Conservation (phyloP, 2,797 vertebrate species). For the Forpus xanthops region DNA sequence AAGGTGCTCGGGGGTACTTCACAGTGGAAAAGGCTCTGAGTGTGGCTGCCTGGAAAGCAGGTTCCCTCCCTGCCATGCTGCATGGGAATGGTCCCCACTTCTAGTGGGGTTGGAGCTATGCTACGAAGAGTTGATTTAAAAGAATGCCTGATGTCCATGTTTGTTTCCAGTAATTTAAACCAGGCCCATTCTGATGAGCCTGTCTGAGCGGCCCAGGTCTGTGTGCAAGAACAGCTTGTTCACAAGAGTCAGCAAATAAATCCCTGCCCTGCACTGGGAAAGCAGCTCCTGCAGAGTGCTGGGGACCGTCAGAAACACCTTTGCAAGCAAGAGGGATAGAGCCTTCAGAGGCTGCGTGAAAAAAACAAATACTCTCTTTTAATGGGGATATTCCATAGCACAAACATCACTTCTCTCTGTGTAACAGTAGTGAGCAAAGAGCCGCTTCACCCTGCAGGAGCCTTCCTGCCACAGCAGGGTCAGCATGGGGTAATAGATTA, state of each 20-base stretch:
- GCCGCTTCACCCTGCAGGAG: background rate
- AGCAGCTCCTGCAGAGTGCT: background rate
- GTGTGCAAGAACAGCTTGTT: background rate
- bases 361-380: conserved; percentile 17
- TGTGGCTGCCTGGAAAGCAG: background rate
- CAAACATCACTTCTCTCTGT: background rate
- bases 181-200: background rate
- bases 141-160: no score
- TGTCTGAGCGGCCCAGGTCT: rapidly evolving
- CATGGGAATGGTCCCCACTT: background rate
- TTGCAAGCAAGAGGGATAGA: background rate
- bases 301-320: background rate
- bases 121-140: background rate
- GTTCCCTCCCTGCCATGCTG: background rate
- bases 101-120: background rate
- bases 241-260: background rate
- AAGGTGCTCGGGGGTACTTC: background rate
- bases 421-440: background rate
- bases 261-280: background rate
- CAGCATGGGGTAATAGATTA: background rate
- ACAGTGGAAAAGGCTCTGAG: background rate
- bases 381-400: background rate
- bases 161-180: background rate
- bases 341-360: background rate
- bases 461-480: background rate